Base-by-base conservation (phyloP, 2,888 invertebrate species). In the Melinaea marsaeus region DNA sequence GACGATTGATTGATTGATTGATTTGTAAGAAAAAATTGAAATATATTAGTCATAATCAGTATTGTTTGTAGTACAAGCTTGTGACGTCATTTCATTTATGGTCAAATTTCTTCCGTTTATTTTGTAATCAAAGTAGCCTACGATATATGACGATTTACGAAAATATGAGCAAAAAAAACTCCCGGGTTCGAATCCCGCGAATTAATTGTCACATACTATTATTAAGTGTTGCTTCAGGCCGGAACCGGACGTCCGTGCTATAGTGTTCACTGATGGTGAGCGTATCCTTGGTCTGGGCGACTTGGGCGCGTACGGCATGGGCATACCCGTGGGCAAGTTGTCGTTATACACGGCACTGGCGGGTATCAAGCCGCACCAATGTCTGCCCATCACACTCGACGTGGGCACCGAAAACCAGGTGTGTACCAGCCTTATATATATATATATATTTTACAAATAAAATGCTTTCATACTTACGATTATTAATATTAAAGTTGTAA, bases 241-340 rank as follows among this genome's bases (percentile, higher is more conserved):
- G 0, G 96, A 97, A 88, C 94, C 95, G 48, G 94, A 96, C 78
- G 96, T 97, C 2, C 93, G 95, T 64, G 97, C 95, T 11, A 94
- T 97, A 77, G 97, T 97, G 59, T 98, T 99, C 59, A 99, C 99
- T 0, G 99, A 99, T 77, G 99, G 99, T 45, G 99, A 99, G 83
- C 93, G 99, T 61, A 99, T 99, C 80, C 92, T 99, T 71, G 99
- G 99, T 71, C 92, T 99, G 51, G 99, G 99, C 4, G 99, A 99
- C 84, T 92, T 99, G 58, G 99, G 99, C 0, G 97, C 98, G 1
- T 96, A 96, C 77, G 99, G 99, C 34, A 98, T 98, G 98, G 99
- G 99, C 64, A 99, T 99, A 75, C 99, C 99, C 0, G 98, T 99
- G 9, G 99, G 99, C 33, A 99, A 99, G 85, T 92, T 99, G 68